Evolutionary conservation across 2,797 vertebrate species (phyloP).

Genomic region (Phylloscopus collybita): DNA sequence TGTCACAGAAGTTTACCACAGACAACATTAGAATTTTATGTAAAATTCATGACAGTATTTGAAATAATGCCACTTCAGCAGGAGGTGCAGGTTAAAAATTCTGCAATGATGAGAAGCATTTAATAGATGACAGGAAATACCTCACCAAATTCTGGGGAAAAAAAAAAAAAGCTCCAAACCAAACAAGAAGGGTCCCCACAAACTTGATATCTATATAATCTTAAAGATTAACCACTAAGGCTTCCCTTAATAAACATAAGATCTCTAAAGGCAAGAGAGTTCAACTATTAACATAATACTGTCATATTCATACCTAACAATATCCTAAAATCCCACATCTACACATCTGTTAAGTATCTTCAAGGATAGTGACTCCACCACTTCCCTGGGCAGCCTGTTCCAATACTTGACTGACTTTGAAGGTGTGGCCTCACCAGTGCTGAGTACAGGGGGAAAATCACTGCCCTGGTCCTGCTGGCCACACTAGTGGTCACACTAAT

Average conservation of each 20-base stretch:
- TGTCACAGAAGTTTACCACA: neutral
- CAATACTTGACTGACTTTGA: neutral
- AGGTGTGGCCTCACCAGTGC: neutral
- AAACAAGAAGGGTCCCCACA: neutral
- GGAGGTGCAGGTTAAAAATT: neutral
- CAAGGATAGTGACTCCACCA: neutral
- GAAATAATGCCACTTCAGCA: neutral
- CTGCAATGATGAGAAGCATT: neutral
- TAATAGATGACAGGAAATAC: neutral
- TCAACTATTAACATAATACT: neutral
- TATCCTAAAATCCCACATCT: neutral
- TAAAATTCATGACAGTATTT: neutral
- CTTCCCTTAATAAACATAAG: neutral
- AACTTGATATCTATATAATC: neutral
- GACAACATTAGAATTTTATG: neutral
- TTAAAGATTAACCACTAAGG: neutral
- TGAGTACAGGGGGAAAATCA: too few species aligned
- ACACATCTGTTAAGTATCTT: neutral
- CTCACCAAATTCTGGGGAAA: neutral
- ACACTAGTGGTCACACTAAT: neutral
- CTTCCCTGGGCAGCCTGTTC: neutral
- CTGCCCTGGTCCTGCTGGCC: too few species aligned
- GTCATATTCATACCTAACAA: too few species aligned
- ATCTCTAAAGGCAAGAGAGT: neutral
- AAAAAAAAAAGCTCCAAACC: neutral